Conservation (phyloP, 2,888 invertebrate genomes). For the Mesodorylaimus sp. region DNA sequence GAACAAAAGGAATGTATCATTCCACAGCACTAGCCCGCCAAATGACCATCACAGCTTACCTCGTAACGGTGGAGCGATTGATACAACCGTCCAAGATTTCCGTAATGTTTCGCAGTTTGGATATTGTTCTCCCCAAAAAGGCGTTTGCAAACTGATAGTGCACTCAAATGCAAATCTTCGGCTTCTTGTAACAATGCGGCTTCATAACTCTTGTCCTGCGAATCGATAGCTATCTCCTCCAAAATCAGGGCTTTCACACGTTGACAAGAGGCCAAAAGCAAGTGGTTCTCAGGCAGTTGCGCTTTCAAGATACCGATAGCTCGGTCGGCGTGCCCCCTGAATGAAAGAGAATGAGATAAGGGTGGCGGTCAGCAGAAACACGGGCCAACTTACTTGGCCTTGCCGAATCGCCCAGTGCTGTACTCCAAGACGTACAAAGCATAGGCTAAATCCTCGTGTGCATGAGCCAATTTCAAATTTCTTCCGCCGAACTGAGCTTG, state of each 20-base stretch:
- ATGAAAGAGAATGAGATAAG: constrained; percentile 13
- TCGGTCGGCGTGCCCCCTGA: constrained; percentile 56
- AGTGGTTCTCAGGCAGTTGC: constrained; percentile 58
- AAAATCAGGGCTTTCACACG: constrained; percentile 75
- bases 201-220: constrained; percentile 35
- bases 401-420: constrained; percentile 61
- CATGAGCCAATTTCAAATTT: constrained; percentile 69
- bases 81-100: constrained; percentile 76
- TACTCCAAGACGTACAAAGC: constrained; percentile 80
- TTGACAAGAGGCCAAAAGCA: constrained; percentile 68
- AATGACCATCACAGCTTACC: constrained; percentile 9
- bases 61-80: constrained; percentile 66
- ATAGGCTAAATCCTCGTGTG: constrained; percentile 78
- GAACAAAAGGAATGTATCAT: no score
- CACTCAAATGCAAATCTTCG: constrained; percentile 61
- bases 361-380: neutral
- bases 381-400: constrained; percentile 48
- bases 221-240: constrained; percentile 79
- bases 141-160: constrained; percentile 54
- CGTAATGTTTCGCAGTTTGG: constrained; percentile 86
- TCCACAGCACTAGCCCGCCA: no score
- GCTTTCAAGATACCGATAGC: constrained; percentile 62
- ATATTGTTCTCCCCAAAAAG: constrained; percentile 81
- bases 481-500: constrained; percentile 57
- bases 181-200: constrained; percentile 53